Evolutionary conservation across 2,797 vertebrate genomes (phyloP).

Genomic region (Rhinella marina): DNA sequence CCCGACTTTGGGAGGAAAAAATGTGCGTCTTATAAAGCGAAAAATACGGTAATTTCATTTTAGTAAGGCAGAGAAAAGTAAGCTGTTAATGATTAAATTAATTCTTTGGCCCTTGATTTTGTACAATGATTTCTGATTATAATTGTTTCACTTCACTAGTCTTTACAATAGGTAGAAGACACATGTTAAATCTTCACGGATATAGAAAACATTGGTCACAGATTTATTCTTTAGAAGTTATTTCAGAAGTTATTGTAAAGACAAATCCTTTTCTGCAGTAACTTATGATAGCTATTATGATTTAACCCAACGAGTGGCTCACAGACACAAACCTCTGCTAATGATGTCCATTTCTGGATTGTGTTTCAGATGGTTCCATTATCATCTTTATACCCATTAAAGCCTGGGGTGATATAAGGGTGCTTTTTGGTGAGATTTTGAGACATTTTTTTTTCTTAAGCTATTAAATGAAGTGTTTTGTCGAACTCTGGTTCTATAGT

Average conservation of each 20-base stretch:
- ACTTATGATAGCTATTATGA: background rate
- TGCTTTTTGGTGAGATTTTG: background rate
- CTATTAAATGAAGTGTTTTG: background rate
- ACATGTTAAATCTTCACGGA: background rate
- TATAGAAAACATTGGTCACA: background rate
- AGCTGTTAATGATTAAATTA: background rate
- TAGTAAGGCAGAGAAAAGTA: background rate
- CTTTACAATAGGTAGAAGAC: background rate
- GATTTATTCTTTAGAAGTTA: slow-evolving; percentile 20
- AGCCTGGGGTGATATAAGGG: background rate
- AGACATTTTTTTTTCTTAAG: background rate
- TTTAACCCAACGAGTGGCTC: background rate
- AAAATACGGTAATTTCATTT: background rate
- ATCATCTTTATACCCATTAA: background rate
- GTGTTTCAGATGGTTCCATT: background rate
- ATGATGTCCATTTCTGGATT: background rate
- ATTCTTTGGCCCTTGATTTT: background rate
- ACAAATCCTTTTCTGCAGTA: background rate
- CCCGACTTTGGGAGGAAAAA: too few species aligned
- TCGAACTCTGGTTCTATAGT: background rate
- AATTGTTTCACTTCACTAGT: background rate
- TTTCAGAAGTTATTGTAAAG: background rate
- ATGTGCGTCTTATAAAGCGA: too few species aligned
- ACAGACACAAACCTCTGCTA: background rate
- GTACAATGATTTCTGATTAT: background rate